Evolutionary conservation across 2,888 invertebrate genomes (phyloP).

Genomic region (Galeruca laticollis): DNA sequence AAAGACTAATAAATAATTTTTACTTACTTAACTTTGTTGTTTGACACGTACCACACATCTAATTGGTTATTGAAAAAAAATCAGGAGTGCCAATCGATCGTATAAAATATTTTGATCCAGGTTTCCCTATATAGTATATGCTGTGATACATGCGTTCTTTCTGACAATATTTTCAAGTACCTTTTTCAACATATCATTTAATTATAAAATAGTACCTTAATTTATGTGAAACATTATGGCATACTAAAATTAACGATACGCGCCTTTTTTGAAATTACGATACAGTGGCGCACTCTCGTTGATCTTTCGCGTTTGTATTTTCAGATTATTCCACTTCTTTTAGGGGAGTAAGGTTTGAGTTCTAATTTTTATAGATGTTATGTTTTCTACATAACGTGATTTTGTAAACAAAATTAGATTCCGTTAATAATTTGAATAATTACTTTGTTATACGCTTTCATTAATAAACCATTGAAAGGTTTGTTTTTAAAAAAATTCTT

Average conservation of each 20-base stretch:
- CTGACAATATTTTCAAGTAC: not conserved
- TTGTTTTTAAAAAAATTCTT: conserved; percentile 6
- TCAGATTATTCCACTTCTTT: conserved; percentile 41
- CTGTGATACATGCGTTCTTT: not conserved
- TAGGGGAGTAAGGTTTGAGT: conserved; percentile 43
- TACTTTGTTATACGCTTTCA: not conserved
- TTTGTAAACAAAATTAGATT: not conserved
- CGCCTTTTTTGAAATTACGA: conserved; percentile 23
- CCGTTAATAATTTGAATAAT: not conserved
- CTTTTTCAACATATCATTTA: not conserved
- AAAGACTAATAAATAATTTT: conserved; percentile 13
- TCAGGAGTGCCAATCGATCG: conserved; percentile 20
- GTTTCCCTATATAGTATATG: not conserved
- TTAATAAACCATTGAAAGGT: not conserved
- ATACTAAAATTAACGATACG: conserved; percentile 1
- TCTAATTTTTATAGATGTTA: not conserved
- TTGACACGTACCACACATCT: conserved; percentile 54
- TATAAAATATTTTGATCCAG: not conserved
- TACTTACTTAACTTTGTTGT: conserved; percentile 22
- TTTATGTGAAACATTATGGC: not conserved
- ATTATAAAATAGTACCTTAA: not conserved
- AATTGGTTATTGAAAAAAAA: conserved; percentile 48
- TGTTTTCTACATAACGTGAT: not conserved
- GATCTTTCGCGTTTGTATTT: conserved; percentile 45
- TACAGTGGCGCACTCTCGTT: conserved; percentile 45